These are phyloP conservation scores for Phrixothrix hirtus DNA, from an alignment of 2,888 invertebrate species.

Conservation along the genomic window DNA sequence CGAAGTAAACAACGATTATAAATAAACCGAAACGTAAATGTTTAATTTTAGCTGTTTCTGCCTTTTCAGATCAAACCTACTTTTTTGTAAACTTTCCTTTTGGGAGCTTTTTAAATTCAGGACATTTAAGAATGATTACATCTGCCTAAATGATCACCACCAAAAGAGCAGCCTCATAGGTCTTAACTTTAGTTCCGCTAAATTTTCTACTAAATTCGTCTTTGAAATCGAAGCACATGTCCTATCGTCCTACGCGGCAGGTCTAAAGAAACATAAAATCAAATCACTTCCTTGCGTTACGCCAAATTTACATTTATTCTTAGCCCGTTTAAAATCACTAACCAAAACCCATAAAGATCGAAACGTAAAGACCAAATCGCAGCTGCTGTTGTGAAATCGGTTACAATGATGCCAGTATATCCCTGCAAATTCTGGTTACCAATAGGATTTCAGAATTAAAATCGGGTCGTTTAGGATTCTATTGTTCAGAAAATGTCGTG, in stretches of 20 bases:
- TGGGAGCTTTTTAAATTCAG: too few relatives aligned
- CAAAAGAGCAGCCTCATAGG: neutral
- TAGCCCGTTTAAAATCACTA: slow-evolving; percentile 20
- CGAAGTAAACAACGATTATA: too few relatives aligned
- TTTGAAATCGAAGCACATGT: slow-evolving; percentile 20
- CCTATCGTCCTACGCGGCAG: slow-evolving; percentile 18
- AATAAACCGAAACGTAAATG: too few relatives aligned
- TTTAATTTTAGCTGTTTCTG: too few relatives aligned
- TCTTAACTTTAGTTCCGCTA: slow-evolving; percentile 16
- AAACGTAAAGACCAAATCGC: slow-evolving; percentile 29
- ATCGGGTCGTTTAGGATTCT: slow-evolving; percentile 28
- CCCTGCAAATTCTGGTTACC: slow-evolving; percentile 23
- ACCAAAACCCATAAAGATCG: slow-evolving; percentile 26
- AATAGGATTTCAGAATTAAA: slow-evolving; percentile 29
- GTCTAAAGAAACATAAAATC: slow-evolving; percentile 24
- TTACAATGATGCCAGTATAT: slow-evolving; percentile 32
- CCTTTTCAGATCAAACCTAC: too few relatives aligned
- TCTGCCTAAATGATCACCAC: neutral
- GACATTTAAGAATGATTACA: too few relatives aligned
- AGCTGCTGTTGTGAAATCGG: slow-evolving; percentile 37
- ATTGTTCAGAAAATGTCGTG: slow-evolving; percentile 20
- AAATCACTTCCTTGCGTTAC: slow-evolving; percentile 31
- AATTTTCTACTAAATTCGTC: slow-evolving; percentile 16
- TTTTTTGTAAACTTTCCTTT: too few relatives aligned
- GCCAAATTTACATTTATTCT: slow-evolving; percentile 32